Evolutionary conservation across 2,888 invertebrate genomes (phyloP).

Genomic region (Adelognathus sp.): DNA sequence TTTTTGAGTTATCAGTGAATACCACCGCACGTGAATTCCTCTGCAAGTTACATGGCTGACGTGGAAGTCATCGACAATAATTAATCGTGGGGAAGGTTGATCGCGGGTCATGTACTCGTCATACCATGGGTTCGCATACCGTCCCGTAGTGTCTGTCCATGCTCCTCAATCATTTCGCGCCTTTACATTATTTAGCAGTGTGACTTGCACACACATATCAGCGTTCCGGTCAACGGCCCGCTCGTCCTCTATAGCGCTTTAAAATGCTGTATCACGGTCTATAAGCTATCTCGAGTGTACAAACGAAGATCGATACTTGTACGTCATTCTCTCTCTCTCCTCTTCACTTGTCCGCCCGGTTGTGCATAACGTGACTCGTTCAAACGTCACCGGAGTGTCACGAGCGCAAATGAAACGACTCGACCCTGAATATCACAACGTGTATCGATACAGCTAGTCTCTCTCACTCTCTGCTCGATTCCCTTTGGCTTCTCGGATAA

Average conservation of each 20-base stretch:
- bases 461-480: not conserved
- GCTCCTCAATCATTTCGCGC: slow-evolving; percentile 39
- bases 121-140: not conserved
- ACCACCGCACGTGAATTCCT: too few species aligned
- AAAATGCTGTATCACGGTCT: slow-evolving; percentile 22
- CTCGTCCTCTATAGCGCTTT: slow-evolving; percentile 21
- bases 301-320: slow-evolving; percentile 45
- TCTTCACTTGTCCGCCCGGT: not conserved
- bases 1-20: too few species aligned
- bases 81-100: slow-evolving; percentile 33
- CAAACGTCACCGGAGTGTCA: slow-evolving; percentile 27
- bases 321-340: too few species aligned
- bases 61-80: slow-evolving; percentile 41
- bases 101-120: slow-evolving; percentile 16
- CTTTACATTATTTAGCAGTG: slow-evolving; percentile 46
- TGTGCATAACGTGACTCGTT: slow-evolving; percentile 16
- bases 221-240: slow-evolving; percentile 52
- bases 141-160: not conserved
- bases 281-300: slow-evolving; percentile 2
- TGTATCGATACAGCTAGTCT: not conserved
- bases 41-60: not conserved
- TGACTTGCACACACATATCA: slow-evolving; percentile 11
- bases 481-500: slow-evolving; percentile 24
- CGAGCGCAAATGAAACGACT: slow-evolving; percentile 36
- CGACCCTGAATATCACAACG: slow-evolving; percentile 33